Conservation (phyloP, 1,140 invertebrate genomes). For the Anoplolepis gracilipes region DNA sequence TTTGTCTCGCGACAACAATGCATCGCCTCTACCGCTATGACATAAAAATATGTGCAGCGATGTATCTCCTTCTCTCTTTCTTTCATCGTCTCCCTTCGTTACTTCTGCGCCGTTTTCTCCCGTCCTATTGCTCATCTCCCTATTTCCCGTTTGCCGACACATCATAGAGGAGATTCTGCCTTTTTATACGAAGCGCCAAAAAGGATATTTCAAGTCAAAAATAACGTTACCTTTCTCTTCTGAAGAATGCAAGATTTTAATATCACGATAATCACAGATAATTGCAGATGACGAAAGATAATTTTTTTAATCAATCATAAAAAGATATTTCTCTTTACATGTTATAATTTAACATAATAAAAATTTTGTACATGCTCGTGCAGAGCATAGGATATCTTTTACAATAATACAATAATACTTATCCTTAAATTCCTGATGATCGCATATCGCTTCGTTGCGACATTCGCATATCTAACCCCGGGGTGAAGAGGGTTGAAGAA, state of each 20-base stretch:
- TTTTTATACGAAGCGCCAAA: constrained; percentile 31
- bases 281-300: background rate
- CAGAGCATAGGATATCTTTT: background rate
- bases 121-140: constrained; percentile 61
- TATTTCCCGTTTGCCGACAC: constrained; percentile 58
- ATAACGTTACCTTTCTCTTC: background rate
- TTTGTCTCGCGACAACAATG: constrained; percentile 86
- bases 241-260: background rate
- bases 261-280: background rate
- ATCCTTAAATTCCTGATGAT: background rate
- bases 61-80: constrained; percentile 68
- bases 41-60: constrained; percentile 85
- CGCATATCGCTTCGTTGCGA: background rate
- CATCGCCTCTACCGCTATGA: constrained; percentile 82
- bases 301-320: background rate
- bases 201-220: constrained; percentile 19
- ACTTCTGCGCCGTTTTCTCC: constrained; percentile 65
- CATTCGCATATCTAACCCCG: background rate
- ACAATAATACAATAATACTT: background rate
- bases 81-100: constrained; percentile 66
- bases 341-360: background rate
- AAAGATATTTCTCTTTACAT: background rate
- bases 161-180: constrained; percentile 34
- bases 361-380: background rate
- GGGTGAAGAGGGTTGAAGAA: constrained; percentile 37